phyloP scores from a whole-genome alignment of 2,888 invertebrate genomes.

The Stenodema calcarata region DNA sequence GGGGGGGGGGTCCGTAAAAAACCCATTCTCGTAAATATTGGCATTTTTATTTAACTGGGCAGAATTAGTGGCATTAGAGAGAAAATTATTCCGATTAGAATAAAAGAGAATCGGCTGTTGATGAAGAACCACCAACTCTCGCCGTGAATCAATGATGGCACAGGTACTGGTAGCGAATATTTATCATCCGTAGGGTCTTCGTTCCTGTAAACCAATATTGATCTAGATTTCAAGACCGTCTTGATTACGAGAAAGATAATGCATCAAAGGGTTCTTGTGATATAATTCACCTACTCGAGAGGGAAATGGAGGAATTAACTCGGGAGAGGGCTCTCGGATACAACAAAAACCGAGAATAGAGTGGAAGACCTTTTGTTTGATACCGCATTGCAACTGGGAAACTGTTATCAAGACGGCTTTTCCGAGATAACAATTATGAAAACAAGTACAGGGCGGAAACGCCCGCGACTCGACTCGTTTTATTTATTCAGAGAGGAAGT shows the following conservation, averaged over 20 bases:
- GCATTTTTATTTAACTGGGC: too few species aligned
- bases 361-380: neutral
- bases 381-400: neutral
- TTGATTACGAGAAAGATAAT: neutral
- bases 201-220: too few species aligned
- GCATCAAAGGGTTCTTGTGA: neutral
- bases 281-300: neutral
- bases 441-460: neutral
- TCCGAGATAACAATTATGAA: slow-evolving; percentile 20
- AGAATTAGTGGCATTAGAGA: too few species aligned
- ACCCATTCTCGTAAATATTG: too few species aligned
- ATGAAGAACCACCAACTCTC: too few species aligned
- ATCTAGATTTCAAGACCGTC: too few species aligned
- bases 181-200: too few species aligned
- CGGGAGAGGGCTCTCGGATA: neutral
- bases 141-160: too few species aligned
- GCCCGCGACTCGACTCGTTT: neutral
- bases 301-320: slow-evolving; percentile 4
- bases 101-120: too few species aligned
- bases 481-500: slow-evolving; percentile 37
- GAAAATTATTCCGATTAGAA: too few species aligned
- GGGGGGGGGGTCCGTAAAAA: too few species aligned
- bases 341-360: neutral
- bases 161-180: too few species aligned
- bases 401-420: slow-evolving; percentile 16